A percentile compares a stretch with the other conserved stretches of the same genome.
These are phyloP conservation scores for Corythornis cristatus DNA, from an alignment of 2,113 vertebrate genomes.

Conservation along the genomic window DNA sequence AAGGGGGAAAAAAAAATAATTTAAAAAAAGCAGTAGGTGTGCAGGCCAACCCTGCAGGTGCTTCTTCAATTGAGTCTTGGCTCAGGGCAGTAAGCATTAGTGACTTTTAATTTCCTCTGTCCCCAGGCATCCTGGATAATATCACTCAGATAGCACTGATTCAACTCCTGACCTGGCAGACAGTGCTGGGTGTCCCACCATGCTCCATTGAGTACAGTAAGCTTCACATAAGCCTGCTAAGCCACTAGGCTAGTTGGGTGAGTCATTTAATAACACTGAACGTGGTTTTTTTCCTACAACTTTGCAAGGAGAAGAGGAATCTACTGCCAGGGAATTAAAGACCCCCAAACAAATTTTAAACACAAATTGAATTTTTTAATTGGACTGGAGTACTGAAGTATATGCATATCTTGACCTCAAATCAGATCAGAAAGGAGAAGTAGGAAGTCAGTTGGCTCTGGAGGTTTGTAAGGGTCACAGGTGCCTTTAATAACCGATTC, in stretches of 20 bases:
- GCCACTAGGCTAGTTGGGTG: constrained; percentile 24
- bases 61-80: constrained; percentile 57
- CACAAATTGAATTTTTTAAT: constrained; percentile 61
- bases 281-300: not conserved
- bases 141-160: constrained; percentile 51
- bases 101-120: constrained; percentile 72
- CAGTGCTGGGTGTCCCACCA: constrained; percentile 32
- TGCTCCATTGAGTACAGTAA: constrained; percentile 47
- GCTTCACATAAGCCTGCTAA: constrained; percentile 54
- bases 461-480: constrained; percentile 17
- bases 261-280: constrained; percentile 62
- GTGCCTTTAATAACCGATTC: constrained; percentile 25
- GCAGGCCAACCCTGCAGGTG: constrained; percentile 47
- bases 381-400: constrained; percentile 41
- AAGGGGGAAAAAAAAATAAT: accelerated
- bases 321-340: constrained; percentile 17
- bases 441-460: constrained; percentile 23
- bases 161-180: constrained; percentile 64
- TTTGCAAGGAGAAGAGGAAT: not conserved
- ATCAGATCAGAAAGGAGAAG: constrained; percentile 36
- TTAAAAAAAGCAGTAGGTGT: not conserved
- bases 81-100: constrained; percentile 12
- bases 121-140: constrained; percentile 59
- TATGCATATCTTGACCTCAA: constrained; percentile 45
- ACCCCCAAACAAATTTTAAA: constrained; percentile 56